Conservation (phyloP, 2,113 vertebrate genomes). For the Rhodinocichla rosea region DNA sequence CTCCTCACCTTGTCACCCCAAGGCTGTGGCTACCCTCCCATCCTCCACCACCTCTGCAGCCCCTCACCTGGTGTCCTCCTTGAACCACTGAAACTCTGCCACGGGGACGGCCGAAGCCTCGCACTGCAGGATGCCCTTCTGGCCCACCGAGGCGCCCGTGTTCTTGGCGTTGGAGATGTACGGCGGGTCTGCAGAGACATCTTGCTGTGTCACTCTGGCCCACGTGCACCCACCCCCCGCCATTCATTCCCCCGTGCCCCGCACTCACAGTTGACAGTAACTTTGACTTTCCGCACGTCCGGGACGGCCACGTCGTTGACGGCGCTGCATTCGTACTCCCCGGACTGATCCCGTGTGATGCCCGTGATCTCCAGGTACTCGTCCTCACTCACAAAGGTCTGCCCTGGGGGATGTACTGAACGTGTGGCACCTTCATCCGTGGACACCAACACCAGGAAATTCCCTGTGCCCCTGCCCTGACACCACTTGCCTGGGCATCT, state of each 20-base stretch:
- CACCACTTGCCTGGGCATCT: accelerated
- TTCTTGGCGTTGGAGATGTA: conserved; percentile 89
- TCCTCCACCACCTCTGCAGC: accelerated
- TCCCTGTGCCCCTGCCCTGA: accelerated
- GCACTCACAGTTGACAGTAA: conserved; percentile 94
- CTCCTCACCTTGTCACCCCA: background rate
- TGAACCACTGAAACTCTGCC: conserved; percentile 97
- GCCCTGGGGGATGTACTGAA: conserved; percentile 67
- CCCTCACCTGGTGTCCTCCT: conserved; percentile 89
- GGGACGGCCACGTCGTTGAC: conserved; percentile 90
- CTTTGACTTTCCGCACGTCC: conserved; percentile 85
- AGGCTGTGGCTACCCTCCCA: accelerated
- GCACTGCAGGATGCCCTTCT: conserved; percentile 91
- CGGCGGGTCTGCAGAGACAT: conserved; percentile 80
- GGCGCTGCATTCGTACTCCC: conserved; percentile 93
- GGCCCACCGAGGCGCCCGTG: conserved; percentile 86
- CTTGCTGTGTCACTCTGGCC: accelerated
- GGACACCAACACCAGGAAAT: background rate
- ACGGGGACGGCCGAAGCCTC: conserved; percentile 90
- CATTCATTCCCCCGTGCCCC: accelerated
- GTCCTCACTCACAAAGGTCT: conserved; percentile 86
- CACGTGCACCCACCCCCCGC: accelerated
- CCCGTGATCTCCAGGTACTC: conserved; percentile 91
- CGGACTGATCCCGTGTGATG: conserved; percentile 92
- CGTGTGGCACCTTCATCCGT: accelerated